These are phyloP conservation scores for Andrena bucephala DNA, from an alignment of 2,888 invertebrate genomes.

Conservation along the genomic window DNA sequence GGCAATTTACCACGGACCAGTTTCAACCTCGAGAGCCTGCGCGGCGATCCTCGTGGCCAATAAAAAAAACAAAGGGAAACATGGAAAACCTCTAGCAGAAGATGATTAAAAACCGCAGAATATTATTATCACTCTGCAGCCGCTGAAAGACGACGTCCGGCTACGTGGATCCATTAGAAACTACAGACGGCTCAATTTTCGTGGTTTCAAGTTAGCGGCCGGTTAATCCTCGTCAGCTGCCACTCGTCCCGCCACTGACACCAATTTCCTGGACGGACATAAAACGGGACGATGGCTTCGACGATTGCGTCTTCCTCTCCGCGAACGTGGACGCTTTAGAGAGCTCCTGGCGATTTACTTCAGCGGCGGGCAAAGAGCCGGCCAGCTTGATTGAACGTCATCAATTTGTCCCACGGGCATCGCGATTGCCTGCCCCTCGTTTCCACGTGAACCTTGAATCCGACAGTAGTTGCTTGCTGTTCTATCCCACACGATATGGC, in stretches of 20 bases:
- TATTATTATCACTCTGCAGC: not conserved
- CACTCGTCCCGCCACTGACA: constrained; percentile 37
- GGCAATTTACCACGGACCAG: not conserved
- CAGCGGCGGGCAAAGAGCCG: not conserved
- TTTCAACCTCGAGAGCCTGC: not conserved
- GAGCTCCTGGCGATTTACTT: not conserved
- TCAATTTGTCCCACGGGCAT: constrained; percentile 25
- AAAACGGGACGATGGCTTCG: constrained; percentile 32
- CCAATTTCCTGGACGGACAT: constrained; percentile 45
- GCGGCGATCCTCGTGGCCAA: not conserved
- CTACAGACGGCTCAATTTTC: constrained; percentile 40
- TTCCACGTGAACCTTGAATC: constrained; percentile 23
- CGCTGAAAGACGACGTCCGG: constrained; percentile 4
- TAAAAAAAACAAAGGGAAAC: not conserved
- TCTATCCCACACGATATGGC: not conserved
- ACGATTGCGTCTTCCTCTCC: constrained; percentile 28
- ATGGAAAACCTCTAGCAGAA: not conserved
- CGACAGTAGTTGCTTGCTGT: not conserved
- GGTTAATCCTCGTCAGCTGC: constrained; percentile 48
- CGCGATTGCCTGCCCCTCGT: constrained; percentile 26
- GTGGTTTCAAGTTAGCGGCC: constrained; percentile 32
- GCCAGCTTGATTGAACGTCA: constrained; percentile 15
- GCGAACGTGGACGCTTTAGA: not conserved
- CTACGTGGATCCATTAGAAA: constrained; percentile 18
- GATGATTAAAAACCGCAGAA: not conserved